Base-by-base conservation (phyloP, 2,113 vertebrate genomes). In the Platichthys stellatus region DNA sequence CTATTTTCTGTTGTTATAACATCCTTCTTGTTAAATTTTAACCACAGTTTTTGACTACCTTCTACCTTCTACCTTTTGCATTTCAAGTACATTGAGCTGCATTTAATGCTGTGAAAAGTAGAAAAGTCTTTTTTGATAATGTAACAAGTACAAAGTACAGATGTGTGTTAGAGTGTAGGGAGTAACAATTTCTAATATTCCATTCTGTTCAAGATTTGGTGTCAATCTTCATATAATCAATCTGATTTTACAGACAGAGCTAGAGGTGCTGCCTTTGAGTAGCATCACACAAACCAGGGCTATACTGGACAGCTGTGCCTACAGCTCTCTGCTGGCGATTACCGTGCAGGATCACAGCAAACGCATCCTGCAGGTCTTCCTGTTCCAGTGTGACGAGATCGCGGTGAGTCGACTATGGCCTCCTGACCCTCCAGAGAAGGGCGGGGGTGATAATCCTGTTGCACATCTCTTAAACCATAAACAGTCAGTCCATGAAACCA, bases 311-410 rank as follows among this genome's bases (percentile, higher is more conserved):
- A 85, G 84, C 77, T 94, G 95, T 6, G 53, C 86, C 69, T 97
- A 95, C 89, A 88, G 95, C 88, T 96, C 96, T 0, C 26, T 99
- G 74, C 78, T 99, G 78, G 89, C 91, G 0, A 0, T 99, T 67
- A 94, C 86, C 0, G 87, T 95, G 31, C 92, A 92, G 77, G 93
- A 95, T 2, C 69, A 10, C 15, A 83, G 11, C 65, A 87, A 69
- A 9, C 83, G 58, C 1, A 14, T 31, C 8, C 75, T 4, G 14
- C 95, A 88, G 77, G 92, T 96, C 63, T 94, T 94, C 80, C 89
- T 98, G 68, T 98, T 98, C 92, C 97, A 98, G 86, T 98, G 97
- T 80, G 92, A 96, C 26, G 94, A 95, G 63, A 86, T 87, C 0
- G 92, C 94, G 87, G 97, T 97, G 88, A 96, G 96, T 82, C 40